phyloP scores from a whole-genome alignment of 2,113 vertebrate genomes.

The Sterrhoptilus dennistouni region DNA sequence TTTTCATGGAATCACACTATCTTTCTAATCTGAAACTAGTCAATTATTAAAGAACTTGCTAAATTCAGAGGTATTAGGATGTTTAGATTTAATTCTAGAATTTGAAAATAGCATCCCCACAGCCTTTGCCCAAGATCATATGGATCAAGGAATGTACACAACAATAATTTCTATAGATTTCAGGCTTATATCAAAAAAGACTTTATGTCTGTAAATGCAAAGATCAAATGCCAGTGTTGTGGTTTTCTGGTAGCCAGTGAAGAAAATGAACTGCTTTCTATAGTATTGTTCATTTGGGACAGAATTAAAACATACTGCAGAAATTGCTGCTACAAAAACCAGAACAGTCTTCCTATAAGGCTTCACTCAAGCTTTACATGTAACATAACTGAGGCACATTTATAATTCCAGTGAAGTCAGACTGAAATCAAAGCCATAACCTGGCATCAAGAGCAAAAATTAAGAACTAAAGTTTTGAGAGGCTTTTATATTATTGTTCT shows the following conservation, averaged over 20 bases:
- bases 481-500: neutral
- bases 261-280: neutral
- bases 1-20: neutral
- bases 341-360: neutral
- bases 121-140: neutral
- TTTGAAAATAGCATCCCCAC: neutral
- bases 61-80: neutral
- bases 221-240: neutral
- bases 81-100: neutral
- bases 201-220: neutral
- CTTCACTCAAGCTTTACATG: neutral
- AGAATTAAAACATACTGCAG: neutral
- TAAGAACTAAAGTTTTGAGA: neutral
- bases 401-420: neutral
- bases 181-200: neutral
- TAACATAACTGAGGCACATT: neutral
- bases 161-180: neutral
- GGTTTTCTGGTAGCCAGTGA: neutral
- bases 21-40: neutral
- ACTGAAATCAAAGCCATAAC: neutral
- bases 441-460: neutral
- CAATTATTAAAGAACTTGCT: neutral
- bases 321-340: neutral
- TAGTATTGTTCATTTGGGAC: neutral
- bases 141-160: neutral